Evolutionary conservation across 1,140 invertebrate genomes (phyloP).

Genomic region (Globodera rostochiensis): DNA sequence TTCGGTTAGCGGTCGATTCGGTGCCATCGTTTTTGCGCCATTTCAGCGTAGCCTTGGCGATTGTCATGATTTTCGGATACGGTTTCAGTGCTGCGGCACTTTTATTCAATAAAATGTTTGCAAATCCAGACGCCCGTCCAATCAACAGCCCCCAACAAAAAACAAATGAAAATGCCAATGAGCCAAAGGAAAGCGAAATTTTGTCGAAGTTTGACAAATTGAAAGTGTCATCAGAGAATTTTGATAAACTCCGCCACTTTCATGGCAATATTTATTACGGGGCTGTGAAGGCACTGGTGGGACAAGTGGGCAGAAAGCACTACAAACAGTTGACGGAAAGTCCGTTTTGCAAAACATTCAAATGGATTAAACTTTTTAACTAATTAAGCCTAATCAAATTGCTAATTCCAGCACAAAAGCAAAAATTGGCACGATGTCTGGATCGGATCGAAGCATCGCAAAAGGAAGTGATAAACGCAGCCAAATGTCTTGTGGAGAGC

Average conservation of each 20-base stretch:
- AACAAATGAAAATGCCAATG: background rate
- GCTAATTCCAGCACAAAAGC: conserved; percentile 7
- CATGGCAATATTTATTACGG: conserved; percentile 36
- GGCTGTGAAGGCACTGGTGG: conserved; percentile 40
- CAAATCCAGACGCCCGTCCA: background rate
- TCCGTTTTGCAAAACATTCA: background rate
- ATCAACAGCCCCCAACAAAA: background rate
- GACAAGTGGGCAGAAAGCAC: conserved; percentile 41
- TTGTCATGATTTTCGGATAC: background rate
- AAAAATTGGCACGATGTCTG: conserved; percentile 26
- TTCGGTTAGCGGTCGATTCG: background rate
- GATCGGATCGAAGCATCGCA: conserved; percentile 27
- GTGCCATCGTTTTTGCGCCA: background rate
- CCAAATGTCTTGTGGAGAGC: conserved; percentile 37
- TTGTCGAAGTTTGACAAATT: background rate
- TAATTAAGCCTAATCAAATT: no score
- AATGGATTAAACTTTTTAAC: no score
- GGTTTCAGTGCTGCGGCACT: no score
- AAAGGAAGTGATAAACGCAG: conserved; percentile 19
- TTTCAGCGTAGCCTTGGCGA: background rate
- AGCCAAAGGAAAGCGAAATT: background rate
- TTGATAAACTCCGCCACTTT: background rate
- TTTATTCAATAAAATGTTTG: background rate
- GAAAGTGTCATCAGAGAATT: background rate
- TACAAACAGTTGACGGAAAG: conserved; percentile 33